Evolutionary conservation across 2,888 invertebrate genomes (phyloP), one percentile per base, ranked within the genome.

Genomic region (Scaptomyza caliginosa): DNA sequence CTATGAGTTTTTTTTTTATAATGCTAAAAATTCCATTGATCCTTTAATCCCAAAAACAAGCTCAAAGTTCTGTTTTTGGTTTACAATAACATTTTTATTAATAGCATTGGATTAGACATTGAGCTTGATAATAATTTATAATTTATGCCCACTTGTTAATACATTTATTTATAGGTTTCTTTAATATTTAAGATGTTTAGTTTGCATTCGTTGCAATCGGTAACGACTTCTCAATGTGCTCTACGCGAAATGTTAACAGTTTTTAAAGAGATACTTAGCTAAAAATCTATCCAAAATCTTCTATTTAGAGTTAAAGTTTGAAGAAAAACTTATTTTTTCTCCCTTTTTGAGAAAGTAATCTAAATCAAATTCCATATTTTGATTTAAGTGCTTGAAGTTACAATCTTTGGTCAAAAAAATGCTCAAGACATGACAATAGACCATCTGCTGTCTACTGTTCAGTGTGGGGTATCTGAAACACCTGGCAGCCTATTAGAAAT

Each of bases 111-210:
- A 65, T 71, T 70, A 66, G 30, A 2, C 4, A 24, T 1, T 38
- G 0, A 28, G 23, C 40, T 49, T 72, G 19, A 57, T 38, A 40
- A 24, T 67, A 45, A 63, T 72, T 72, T 56, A 67, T 46, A 63
- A 56, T 50, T 46, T 32, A 42, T 67, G 39, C 3, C 42, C 49
- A 58, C 51, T 72, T 67, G 21, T 40, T 54, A 28, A 43, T 52
- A 4, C 3, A 28, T 51, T 17, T 71, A 57, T 54, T 34, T 48
- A 46, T 60, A 52, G 36, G 2, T 32, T 23, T 23, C 26, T 40
- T 46, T 60, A 51, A 26, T 2, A 32, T 21, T 32, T 16, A 11
- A 6, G 17, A 43, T 52, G 2, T 17, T 10, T 34, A 0, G 30
- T 4, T 16, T 30, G 21, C 17, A 51, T 34, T 39, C 4, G 3